phyloP scores from a whole-genome alignment of 2,797 vertebrate species.

The Notamacropus eugenii region DNA sequence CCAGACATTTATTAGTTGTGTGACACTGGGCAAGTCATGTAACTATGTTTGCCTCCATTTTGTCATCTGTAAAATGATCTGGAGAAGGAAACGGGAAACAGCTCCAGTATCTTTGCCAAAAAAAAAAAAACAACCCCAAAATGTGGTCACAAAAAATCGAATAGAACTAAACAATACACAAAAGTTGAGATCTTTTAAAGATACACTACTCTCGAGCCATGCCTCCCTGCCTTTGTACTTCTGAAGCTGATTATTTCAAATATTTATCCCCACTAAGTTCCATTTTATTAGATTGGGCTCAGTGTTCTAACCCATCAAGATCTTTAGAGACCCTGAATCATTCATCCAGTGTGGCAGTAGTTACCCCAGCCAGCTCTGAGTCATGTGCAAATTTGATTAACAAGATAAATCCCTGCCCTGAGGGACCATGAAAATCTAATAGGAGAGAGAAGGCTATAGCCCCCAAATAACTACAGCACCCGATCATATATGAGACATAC shows the following conservation, averaged over 20 bases:
- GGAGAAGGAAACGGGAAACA: neutral
- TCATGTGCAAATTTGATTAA: neutral
- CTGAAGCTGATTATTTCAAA: neutral
- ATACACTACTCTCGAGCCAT: neutral
- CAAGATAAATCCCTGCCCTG: neutral
- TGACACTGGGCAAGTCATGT: neutral
- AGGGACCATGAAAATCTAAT: neutral
- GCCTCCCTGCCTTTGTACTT: neutral
- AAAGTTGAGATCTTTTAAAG: neutral
- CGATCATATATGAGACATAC: neutral
- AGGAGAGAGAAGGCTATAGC: neutral
- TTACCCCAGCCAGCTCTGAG: neutral
- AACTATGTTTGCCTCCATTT: neutral
- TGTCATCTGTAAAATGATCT: neutral
- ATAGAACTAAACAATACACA: neutral
- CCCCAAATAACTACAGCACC: neutral
- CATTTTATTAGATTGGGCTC: neutral
- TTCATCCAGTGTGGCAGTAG: neutral
- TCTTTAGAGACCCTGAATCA: neutral
- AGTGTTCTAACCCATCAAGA: neutral
- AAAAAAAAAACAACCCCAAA: neutral
- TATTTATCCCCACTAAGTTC: neutral
- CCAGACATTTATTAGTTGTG: neutral
- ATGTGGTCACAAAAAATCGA: neutral
- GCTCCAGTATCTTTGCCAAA: neutral